Conservation (phyloP, 1,140 invertebrate genomes). For the Acromyrmex charruanus region DNA sequence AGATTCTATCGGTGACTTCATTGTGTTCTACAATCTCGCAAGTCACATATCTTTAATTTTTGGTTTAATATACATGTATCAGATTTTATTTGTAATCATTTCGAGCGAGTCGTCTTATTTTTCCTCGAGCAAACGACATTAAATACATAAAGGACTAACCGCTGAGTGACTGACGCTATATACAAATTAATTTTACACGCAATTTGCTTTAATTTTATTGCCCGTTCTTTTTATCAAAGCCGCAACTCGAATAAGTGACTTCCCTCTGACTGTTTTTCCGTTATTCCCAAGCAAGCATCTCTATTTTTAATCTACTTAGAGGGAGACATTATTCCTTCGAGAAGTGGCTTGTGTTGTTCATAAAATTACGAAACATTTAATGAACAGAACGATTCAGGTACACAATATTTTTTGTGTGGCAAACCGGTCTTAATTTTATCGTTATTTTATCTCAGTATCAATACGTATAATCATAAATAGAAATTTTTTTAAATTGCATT, state of each 20-base stretch:
- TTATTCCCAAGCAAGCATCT: conserved; percentile 33
- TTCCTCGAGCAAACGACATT: not conserved
- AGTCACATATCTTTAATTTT: not conserved
- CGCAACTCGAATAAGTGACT: conserved; percentile 25
- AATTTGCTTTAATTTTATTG: conserved; percentile 37
- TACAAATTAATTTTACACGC: conserved; percentile 47
- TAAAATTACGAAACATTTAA: conserved; percentile 40
- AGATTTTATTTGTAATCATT: not conserved
- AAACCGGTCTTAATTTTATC: not conserved
- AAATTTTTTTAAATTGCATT: conserved; percentile 15
- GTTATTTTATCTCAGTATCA: not conserved
- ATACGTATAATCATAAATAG: not conserved
- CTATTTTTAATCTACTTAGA: conserved; percentile 53
- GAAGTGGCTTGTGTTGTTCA: not conserved
- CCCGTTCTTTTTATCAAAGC: conserved; percentile 30
- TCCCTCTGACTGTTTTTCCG: not conserved
- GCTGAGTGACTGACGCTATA: not conserved
- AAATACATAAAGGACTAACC: conserved; percentile 1
- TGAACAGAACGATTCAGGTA: not conserved
- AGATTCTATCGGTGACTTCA: conserved; percentile 3
- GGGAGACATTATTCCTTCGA: conserved; percentile 34
- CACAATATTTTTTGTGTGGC: not conserved
- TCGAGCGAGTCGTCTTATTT: not conserved
- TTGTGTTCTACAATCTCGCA: not conserved
- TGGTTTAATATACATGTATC: not conserved